Conservation (phyloP, 2,888 invertebrate species). For the Mesorhabditis belari region DNA sequence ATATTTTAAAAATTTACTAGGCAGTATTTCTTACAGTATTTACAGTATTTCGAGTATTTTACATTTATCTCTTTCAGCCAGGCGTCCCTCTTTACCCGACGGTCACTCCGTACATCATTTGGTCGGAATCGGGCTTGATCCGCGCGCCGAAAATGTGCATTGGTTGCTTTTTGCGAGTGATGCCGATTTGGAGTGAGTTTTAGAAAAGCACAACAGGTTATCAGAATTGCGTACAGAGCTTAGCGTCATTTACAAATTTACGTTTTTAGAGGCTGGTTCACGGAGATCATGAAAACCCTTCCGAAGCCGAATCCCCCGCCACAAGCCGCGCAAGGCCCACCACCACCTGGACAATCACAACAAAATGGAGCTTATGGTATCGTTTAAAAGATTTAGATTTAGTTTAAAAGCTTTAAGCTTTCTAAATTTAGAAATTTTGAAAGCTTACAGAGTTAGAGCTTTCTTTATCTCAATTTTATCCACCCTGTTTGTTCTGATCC, state of each 20-base stretch:
- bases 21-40: background rate
- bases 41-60: background rate
- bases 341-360: conserved; percentile 6
- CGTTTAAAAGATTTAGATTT: too few relatives aligned
- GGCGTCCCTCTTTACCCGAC: conserved; percentile 41
- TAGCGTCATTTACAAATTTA: background rate
- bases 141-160: conserved; percentile 47
- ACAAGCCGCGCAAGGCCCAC: conserved; percentile 12
- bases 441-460: too few relatives aligned
- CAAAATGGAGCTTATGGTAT: conserved; percentile 25
- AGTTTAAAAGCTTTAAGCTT: too few relatives aligned
- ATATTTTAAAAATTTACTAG: too few relatives aligned
- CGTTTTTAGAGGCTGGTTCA: conserved; percentile 41
- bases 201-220: too few relatives aligned
- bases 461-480: too few relatives aligned
- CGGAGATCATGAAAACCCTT: conserved; percentile 45
- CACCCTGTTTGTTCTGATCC: too few relatives aligned
- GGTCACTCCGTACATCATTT: conserved; percentile 47
- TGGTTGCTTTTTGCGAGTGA: conserved; percentile 49
- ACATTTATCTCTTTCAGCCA: conserved; percentile 22
- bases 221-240: too few relatives aligned
- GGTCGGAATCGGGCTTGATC: conserved; percentile 50
- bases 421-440: too few relatives aligned
- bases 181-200: conserved; percentile 39
- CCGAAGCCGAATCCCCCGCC: conserved; percentile 32